Conservation (phyloP, 2,113 vertebrate genomes). For the Rhegmatorhina hoffmannsi region DNA sequence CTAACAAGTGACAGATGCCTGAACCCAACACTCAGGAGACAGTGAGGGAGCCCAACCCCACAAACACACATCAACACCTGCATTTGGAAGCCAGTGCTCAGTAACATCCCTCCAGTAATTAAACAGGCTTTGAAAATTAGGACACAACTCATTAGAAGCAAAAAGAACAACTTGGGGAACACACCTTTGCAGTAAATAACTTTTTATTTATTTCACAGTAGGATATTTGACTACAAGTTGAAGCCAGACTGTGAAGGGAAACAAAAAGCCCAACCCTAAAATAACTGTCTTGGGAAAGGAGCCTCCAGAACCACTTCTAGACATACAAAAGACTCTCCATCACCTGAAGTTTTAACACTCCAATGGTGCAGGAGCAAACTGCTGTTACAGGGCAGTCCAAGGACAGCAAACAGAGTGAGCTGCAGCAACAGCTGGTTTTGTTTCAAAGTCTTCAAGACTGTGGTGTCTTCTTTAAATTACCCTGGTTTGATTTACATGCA, state of each 20-base stretch:
- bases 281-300: background rate
- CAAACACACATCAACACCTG: fast-evolving
- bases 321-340: background rate
- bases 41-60: background rate
- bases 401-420: background rate
- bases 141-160: too few species aligned
- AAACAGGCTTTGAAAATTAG: background rate
- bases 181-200: background rate
- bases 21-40: background rate
- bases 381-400: background rate
- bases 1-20: background rate
- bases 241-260: background rate
- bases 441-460: background rate
- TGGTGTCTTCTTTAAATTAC: background rate
- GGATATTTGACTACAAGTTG: background rate
- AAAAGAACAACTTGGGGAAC: background rate
- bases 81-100: background rate
- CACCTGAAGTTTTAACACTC: background rate
- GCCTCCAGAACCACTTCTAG: background rate
- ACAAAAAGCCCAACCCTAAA: background rate
- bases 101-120: background rate
- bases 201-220: background rate
- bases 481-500: background rate
- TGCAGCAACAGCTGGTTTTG: background rate
- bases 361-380: background rate